A percentile compares a stretch with the other conserved stretches of the same genome.
Conservation (phyloP, 1,140 invertebrate species). For the Dreissena rostriformis region DNA sequence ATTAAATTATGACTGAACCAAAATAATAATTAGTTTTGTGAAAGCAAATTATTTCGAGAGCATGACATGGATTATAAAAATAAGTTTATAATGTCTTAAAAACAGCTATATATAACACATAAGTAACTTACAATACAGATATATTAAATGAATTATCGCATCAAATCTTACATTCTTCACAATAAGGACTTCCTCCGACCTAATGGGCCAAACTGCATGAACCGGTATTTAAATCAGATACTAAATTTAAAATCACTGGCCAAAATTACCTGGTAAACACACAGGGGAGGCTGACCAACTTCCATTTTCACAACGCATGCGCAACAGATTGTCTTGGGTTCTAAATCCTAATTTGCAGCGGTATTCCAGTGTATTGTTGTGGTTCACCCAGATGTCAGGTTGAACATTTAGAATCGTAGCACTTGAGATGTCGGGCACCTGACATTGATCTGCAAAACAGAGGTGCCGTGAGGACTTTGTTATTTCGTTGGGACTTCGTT, state of each 20-base stretch:
- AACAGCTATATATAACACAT: too few species aligned
- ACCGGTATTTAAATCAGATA: too few species aligned
- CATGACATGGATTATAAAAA: too few species aligned
- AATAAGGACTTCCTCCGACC: conserved; percentile 62
- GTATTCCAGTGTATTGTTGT: conserved; percentile 91
- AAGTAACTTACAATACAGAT: too few species aligned
- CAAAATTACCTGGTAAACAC: conserved; percentile 89
- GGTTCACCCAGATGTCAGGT: conserved; percentile 86
- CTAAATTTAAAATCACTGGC: too few species aligned
- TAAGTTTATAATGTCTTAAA: too few species aligned
- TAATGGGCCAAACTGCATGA: conserved; percentile 68
- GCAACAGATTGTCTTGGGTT: conserved; percentile 87
- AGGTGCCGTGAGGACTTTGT: too few species aligned
- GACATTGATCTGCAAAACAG: conserved; percentile 88
- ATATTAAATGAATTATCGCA: too few species aligned
- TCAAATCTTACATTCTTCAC: conserved; percentile 68
- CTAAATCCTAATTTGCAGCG: conserved; percentile 94
- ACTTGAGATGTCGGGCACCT: conserved; percentile 93
- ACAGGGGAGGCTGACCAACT: conserved; percentile 96
- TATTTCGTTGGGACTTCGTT: too few species aligned
- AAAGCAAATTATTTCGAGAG: too few species aligned
- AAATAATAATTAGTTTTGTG: too few species aligned
- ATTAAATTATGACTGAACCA: too few species aligned
- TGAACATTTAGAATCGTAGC: conserved; percentile 85
- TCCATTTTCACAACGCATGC: conserved; percentile 95